Base-by-base conservation (phyloP, 2,797 vertebrate genomes). In the Apogon talboti region DNA sequence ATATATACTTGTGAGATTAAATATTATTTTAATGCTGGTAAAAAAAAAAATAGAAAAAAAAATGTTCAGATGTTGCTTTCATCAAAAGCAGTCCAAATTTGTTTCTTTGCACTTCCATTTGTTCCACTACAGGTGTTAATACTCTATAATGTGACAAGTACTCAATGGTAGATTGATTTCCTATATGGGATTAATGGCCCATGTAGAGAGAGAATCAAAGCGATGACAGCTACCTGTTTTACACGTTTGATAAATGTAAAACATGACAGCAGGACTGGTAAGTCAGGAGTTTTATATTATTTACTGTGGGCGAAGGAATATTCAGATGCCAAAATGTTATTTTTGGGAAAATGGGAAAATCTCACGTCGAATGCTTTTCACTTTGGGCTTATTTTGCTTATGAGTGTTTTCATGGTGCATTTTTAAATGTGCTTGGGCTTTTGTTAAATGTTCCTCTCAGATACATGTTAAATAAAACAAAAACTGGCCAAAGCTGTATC, bases 71-170 rank as follows among this genome's bases (percentile, higher is more conserved):
- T 70, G 42, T 74, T 74, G 70, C 65, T 76, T 59, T 74, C 19
- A 47, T 15, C 5, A 61, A 45, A 58, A 46, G 48, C 33, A 53
- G 64, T 15, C 43, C 30, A n/a, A 51, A 52, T 84, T 59, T 64
- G 52, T 67, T 72, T 44, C 49, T 69, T 44, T 50, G 30, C 38
- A 45, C 19, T 58, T 70, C 63, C 40, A 72, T 78, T 75, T 74
- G 56, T 74, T 71, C 60, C 54, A 19, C 46, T 48, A 24, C 72
- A 79, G 66, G 55, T 73, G 52, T 71, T 78, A 54, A 70, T 78
- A 71, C 71, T 71, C 79, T 13, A 10, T 68, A 60, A 71, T 70
- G 64, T 40, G 47, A 69, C 45, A 58, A 75, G 61, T 72, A 58
- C 50, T 57, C 13, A 48, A 43, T 54, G 62, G 7, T 41, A 54